Evolutionary conservation across 2,113 vertebrate species (phyloP), one percentile per base, ranked within the genome.

Genomic region (Pelobates fuscus): DNA sequence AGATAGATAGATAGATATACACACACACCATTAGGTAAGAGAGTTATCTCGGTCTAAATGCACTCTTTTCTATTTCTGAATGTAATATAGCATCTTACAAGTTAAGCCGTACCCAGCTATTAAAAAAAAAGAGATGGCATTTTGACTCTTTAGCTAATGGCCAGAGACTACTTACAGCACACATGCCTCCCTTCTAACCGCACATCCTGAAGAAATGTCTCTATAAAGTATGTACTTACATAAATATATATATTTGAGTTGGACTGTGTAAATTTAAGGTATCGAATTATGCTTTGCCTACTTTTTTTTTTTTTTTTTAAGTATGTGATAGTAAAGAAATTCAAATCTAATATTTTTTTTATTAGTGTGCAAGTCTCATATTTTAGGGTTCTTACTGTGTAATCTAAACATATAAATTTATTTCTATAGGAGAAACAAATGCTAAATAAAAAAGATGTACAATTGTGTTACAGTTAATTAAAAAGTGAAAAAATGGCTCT

Each of bases 261-360:
- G n/a, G n/a, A n/a, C n/a, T n/a, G n/a, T 66, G 63, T 66, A 66
- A 66, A 66, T 44, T 41, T 66, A 66, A 66, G 23, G 21, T 23
- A 66, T 66, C 63, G 23, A 46, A 44, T 46, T 21, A 44, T 44
- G 41, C 41, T 11, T 66, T 66, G 63, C 61, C 26, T 61, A 58
- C 37, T 66, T 65, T 66, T n/a, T n/a, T n/a, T n/a, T n/a, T n/a
- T n/a, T n/a, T n/a, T n/a, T 66, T 66, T 66, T 32, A 66, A 66
- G 41, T 23, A 66, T 66, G 63, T 66, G 41, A 66, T 25, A 66
- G 46, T 44, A 46, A 65, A 65, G 29, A 64, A 15, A 24, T 66
- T 61, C n/a, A n/a, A n/a, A n/a, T n/a, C n/a, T n/a, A n/a, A n/a
- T n/a, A n/a, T n/a, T n/a, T n/a, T n/a, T n/a, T n/a, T n/a, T n/a